Base-by-base conservation (phyloP, 1,140 invertebrate genomes). In the Lasioglossum albipes region DNA sequence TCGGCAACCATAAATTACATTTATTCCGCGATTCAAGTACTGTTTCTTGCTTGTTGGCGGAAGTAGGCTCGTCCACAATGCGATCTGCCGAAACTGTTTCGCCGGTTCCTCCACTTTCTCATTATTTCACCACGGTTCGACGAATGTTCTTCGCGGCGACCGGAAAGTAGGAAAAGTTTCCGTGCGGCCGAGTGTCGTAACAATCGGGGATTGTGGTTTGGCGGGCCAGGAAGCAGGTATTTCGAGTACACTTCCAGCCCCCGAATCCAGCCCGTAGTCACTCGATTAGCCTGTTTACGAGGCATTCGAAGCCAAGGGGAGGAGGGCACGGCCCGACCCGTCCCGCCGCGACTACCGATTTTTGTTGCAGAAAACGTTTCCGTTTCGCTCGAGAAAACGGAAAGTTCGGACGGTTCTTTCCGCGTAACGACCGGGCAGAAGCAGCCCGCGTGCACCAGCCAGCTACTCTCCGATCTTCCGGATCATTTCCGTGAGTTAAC, bases 401-500 rank as follows among this genome's bases (percentile, higher is more conserved):
- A 87, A 87, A 87, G 84, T 87, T 87, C 67, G 77, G 57, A 66
- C 68, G 81, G 75, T 85, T 84, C 52, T 54, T 82, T 80, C 64
- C 70, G 61, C 49, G 57, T 87, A 87, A 87, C 84, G 84, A 83
- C 84, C 31, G 61, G 36, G 75, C 18, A 7, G 73, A 18, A 83
- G 18, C 52, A 62, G 49, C 57, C 57, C 71, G 61, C 36, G 57
- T 70, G 61, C 69, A 36, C 62, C 42, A 54, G 77, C 68, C 22
- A 69, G 54, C 45, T 2, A 36, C 36, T 36, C 42, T 54, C 61
- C 75, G 67, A 85, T 89, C 87, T 90, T 89, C 87, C 85, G 88
- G 87, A 82, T 90, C 89, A 84, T 89, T 90, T 90, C 88, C 85
- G 86, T 84, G 79, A 88, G 82, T 87, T 85, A 87, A 82, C 87